Conservation (phyloP, 2,797 vertebrate genomes). For the Pangasius krempfi region DNA sequence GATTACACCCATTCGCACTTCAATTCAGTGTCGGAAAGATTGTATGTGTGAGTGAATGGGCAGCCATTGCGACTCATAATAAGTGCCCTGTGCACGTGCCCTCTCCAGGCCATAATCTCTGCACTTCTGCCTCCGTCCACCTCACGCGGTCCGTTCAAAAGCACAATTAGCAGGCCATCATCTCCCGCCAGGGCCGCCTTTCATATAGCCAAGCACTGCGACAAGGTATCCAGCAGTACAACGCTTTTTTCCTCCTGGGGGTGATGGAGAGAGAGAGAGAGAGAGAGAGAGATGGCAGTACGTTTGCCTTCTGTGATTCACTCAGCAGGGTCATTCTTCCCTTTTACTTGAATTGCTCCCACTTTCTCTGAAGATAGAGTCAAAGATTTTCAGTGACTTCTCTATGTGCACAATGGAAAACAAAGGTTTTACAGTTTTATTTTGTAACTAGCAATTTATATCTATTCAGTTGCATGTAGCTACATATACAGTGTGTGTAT, state of each 20-base stretch:
- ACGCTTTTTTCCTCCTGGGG: slow-evolving; percentile 67
- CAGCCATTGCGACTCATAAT: slow-evolving; percentile 23
- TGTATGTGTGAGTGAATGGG: not conserved
- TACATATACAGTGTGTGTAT: not conserved
- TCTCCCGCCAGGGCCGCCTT: slow-evolving; percentile 87
- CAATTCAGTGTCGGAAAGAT: not conserved
- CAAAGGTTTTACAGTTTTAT: not conserved
- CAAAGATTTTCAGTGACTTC: not conserved
- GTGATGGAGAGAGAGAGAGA: slow-evolving; percentile 37
- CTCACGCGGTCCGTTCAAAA: slow-evolving; percentile 76
- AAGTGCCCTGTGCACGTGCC: slow-evolving; percentile 25
- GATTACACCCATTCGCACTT: not conserved
- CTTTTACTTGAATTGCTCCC: slow-evolving; percentile 1
- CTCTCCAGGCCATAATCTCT: slow-evolving; percentile 46
- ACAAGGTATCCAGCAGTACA: slow-evolving; percentile 90
- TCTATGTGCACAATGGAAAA: not conserved
- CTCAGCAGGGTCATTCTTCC: slow-evolving; percentile 47
- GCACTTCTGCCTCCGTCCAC: slow-evolving; percentile 43
- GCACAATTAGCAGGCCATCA: slow-evolving; percentile 94
- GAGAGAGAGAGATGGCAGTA: slow-evolving; percentile 8
- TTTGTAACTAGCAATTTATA: not conserved
- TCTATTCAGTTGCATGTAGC: not conserved
- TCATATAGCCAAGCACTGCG: slow-evolving; percentile 83
- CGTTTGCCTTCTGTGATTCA: slow-evolving; percentile 24
- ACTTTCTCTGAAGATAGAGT: not conserved